Percentiles rank a stretch among this genome's conserved stretches.
Conservation (phyloP, 2,888 invertebrate genomes). For the Spodoptera picta region DNA sequence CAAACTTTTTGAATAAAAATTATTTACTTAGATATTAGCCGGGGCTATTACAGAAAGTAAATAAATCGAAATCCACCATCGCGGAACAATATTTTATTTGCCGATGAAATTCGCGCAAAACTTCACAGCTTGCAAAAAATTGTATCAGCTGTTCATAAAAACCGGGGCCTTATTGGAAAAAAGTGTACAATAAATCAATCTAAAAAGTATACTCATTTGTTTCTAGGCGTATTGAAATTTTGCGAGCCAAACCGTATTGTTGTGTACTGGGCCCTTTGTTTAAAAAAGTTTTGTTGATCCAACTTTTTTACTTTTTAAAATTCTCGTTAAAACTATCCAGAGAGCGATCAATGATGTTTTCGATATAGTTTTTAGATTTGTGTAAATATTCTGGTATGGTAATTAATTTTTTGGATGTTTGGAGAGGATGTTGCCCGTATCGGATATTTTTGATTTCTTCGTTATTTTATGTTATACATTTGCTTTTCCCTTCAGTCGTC, state of each 20-base stretch:
- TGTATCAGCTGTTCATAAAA: constrained; percentile 39
- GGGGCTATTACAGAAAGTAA: neutral
- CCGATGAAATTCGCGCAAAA: constrained; percentile 32
- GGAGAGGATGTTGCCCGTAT: constrained; percentile 6
- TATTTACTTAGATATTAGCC: neutral
- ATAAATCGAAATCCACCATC: constrained; percentile 6
- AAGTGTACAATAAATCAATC: constrained; percentile 50
- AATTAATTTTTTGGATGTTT: neutral
- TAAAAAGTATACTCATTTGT: constrained; percentile 56
- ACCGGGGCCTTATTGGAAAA: constrained; percentile 37
- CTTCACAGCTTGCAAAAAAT: constrained; percentile 32
- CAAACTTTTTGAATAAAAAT: too few relatives aligned
- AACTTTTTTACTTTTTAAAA: constrained; percentile 56
- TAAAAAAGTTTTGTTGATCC: constrained; percentile 53
- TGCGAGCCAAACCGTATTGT: constrained; percentile 57
- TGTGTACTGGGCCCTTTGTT: constrained; percentile 53
- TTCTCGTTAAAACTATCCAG: constrained; percentile 66
- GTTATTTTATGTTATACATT: neutral
- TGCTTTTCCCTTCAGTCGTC: too few relatives aligned
- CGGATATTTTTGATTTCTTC: neutral
- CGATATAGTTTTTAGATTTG: constrained; percentile 19
- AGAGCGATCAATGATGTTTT: constrained; percentile 50
- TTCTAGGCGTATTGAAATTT: constrained; percentile 49
- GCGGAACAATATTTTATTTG: constrained; percentile 30
- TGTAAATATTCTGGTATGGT: neutral